Base-by-base conservation (phyloP, 2,888 invertebrate species). In the Petrolisthes manimaculis region DNA sequence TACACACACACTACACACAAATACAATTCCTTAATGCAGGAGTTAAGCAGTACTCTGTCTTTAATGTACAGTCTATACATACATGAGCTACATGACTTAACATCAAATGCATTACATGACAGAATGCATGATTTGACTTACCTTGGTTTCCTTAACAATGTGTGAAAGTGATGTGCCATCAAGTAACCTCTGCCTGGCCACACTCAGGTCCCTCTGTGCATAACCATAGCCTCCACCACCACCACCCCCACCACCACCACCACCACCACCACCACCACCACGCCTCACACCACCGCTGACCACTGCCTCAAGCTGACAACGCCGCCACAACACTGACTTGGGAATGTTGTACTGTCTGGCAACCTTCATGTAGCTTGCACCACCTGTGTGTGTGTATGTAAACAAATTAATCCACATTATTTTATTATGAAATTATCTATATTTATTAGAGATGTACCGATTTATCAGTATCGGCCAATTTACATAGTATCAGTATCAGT, bases 301-400 rank as follows among this genome's bases (percentile, higher is more conserved):
- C 79, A 18, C 79, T 14, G 51, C 53, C 78, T 61, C 53, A 55
- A 54, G 53, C 71, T 89, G 89, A 78, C 89, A 89, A 24, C 77
- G 24, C 4, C 89, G 67, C 89, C 89, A 89, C 14, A 89, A 21
- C 21, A 89, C 85, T 8, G 85, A 85, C 78, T 89, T 89, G 6
- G 89, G 89, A 14, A 89, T 89, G 53, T 85, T 85, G 78, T 78
- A 89, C n/a, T 89, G 74, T 4, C 85, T 67, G 8, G 89, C 81
- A 5, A 85, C 89, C 74, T 89, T 89, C 83, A 89, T 81, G 83
- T 89, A 89, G 61, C 89, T 89, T 24, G 81, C 37, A 9, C 87
- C 87, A 71, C 71, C 87, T 88, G 84, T 6, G 80, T 37, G 37
- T 37, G 37, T 37, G 37, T 37, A n/a, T n/a, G n/a, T n/a, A n/a